Percentiles rank a stretch among this genome's conserved stretches.
phyloP scores from a whole-genome alignment of 2,797 vertebrate genomes.

The Nannoperca australis region DNA sequence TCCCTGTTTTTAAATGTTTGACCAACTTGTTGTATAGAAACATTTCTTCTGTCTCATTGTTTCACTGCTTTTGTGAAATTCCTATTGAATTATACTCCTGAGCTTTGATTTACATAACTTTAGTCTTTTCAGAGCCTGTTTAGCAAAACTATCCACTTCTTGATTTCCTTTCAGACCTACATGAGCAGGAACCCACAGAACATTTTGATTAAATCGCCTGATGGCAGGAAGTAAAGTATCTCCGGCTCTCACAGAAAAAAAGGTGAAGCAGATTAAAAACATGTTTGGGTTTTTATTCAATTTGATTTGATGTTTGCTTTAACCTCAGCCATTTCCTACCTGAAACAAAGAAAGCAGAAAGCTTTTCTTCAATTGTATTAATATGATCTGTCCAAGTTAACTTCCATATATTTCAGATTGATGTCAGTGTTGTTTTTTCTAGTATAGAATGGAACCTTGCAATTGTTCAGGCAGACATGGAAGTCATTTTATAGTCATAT shows the following conservation, averaged over 20 bases:
- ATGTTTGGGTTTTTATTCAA: not conserved
- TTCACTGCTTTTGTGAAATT: too few species aligned
- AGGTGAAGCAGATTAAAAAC: not conserved
- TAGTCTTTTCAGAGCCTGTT: not conserved
- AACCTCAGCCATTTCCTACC: not conserved
- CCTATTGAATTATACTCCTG: too few species aligned
- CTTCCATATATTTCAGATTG: not conserved
- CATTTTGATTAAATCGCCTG: not conserved
- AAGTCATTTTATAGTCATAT: not conserved
- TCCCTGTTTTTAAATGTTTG: too few species aligned
- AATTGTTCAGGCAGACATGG: not conserved
- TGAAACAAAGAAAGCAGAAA: not conserved
- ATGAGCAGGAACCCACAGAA: not conserved
- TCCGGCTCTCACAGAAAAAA: not conserved
- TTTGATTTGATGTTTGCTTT: slow-evolving; percentile 6
- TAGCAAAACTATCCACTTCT: not conserved
- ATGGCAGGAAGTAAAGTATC: not conserved
- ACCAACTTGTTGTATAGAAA: too few species aligned
- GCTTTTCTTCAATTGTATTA: not conserved
- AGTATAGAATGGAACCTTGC: not conserved
- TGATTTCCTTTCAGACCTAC: not conserved
- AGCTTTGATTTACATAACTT: not conserved
- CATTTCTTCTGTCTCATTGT: too few species aligned
- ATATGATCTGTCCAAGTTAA: not conserved
- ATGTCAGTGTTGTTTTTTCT: not conserved